Evolutionary conservation across 2,888 invertebrate genomes (phyloP).

Genomic region (Rhagonycha fulva): DNA sequence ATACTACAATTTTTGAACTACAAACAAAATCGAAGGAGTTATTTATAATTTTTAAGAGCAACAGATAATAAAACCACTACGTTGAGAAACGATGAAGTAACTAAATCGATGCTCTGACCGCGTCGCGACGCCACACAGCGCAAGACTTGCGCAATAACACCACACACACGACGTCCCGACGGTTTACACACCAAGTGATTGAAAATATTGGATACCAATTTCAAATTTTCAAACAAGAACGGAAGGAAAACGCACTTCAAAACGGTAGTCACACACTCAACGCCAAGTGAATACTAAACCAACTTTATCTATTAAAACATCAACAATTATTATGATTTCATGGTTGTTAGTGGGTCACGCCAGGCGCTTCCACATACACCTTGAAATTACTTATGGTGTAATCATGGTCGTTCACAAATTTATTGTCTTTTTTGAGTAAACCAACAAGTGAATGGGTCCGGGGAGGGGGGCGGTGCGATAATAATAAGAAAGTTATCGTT

Average conservation of each 20-base stretch:
- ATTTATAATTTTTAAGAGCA: slow-evolving; percentile 35
- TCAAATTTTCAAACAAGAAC: background rate
- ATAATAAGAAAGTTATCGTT: background rate
- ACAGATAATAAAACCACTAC: slow-evolving; percentile 42
- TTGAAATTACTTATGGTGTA: slow-evolving; percentile 9
- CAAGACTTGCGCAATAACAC: slow-evolving; percentile 38
- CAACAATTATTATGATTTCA: slow-evolving; percentile 30
- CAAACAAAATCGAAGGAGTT: background rate
- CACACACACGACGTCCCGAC: slow-evolving; percentile 2
- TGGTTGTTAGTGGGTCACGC: slow-evolving; percentile 30
- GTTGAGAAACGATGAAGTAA: slow-evolving; percentile 37
- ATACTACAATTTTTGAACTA: background rate
- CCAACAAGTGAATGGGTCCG: background rate
- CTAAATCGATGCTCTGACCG: slow-evolving; percentile 50
- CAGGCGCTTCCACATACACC: slow-evolving; percentile 18
- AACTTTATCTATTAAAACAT: slow-evolving; percentile 30
- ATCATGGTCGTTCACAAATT: background rate
- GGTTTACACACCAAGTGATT: background rate
- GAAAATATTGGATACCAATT: background rate
- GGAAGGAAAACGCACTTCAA: slow-evolving; percentile 29
- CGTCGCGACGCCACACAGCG: slow-evolving; percentile 50
- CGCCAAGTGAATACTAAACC: slow-evolving; percentile 29
- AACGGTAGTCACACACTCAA: slow-evolving; percentile 20
- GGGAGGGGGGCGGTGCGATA: no score
- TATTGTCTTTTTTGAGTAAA: background rate